These are phyloP conservation scores for Palloptera scutellata DNA, from an alignment of 2,888 invertebrate species.

Conservation along the genomic window DNA sequence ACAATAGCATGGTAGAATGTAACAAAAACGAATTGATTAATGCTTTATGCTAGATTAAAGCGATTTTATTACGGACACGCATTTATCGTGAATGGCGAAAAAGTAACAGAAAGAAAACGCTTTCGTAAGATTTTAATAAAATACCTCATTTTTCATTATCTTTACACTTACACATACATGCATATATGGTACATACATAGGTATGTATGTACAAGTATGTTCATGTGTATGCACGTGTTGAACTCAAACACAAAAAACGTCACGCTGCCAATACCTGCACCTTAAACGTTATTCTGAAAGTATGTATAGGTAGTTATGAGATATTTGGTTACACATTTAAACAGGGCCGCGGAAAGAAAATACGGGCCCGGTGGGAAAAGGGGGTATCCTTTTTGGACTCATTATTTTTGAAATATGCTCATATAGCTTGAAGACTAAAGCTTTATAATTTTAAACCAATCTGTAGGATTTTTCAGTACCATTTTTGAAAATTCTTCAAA, in stretches of 20 bases:
- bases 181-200: background rate
- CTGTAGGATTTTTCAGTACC: too few relatives aligned
- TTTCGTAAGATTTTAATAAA: slow-evolving; percentile 22
- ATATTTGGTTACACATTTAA: background rate
- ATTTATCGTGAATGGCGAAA: slow-evolving; percentile 11
- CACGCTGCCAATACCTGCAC: background rate
- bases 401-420: too few relatives aligned
- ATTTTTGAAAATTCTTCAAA: too few relatives aligned
- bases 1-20: background rate
- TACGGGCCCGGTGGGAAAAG: too few relatives aligned
- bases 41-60: slow-evolving; percentile 48
- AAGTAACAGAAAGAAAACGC: slow-evolving; percentile 8
- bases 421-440: too few relatives aligned
- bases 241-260: background rate
- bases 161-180: background rate
- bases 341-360: too few relatives aligned
- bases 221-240: slow-evolving; percentile 1
- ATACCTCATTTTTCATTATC: slow-evolving; percentile 17
- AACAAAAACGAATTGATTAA: slow-evolving; percentile 50
- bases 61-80: slow-evolving; percentile 37
- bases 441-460: too few relatives aligned
- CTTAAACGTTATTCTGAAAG: background rate
- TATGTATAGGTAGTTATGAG: background rate
- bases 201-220: slow-evolving; percentile 6
- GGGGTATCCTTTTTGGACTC: too few relatives aligned